Base-by-base conservation (phyloP, 2,888 invertebrate genomes). In the Biston stratarius region DNA sequence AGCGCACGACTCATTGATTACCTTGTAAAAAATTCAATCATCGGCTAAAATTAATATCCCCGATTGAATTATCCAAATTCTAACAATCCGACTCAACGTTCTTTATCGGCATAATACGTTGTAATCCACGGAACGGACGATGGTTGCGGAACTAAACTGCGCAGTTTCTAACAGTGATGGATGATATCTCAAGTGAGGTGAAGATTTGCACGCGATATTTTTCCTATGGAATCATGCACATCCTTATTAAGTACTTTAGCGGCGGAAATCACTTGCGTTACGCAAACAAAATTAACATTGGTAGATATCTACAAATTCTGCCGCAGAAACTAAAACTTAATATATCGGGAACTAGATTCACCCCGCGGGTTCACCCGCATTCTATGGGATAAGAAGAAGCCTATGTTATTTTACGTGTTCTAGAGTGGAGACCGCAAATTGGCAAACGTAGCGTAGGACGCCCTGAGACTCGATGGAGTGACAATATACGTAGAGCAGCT, bases 1-100 rank as follows among this genome's bases (percentile, higher is more conserved):
- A 85, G 79, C 82, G 88, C 92, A 92, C 92, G 92, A 93, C 83
- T 91, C 90, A 89, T 90, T 89, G 88, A 91, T 92, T 89, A 86
- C 88, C 85, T 86, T 86, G 87, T 88, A 92, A 92, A 92, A 92
- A 92, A 90, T 83, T 87, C 85, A 90, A 91, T 89, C 90, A 90
- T 90, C 85, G 83, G 78, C 83, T 81, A 89, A 90, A 88, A 88
- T 90, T 88, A 87, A 88, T 86, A 81, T 85, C 84, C 85, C 82
- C 78, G 83, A 83, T 79, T 77, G 84, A 87, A 84, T 86, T 81
- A 83, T 82, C 75, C 74, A 77, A 83, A 83, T 82, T 83, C 78
- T 78, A 81, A 82, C 75, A 78, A 83, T 80, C 73, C 70, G 34
- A 72, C 60, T 61, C 49, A 49, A 62, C 53, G 67, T 36, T 62